Evolutionary conservation across 2,113 vertebrate species (phyloP), one percentile per base, ranked within the genome.

Genomic region (Chionodraco myersi): DNA sequence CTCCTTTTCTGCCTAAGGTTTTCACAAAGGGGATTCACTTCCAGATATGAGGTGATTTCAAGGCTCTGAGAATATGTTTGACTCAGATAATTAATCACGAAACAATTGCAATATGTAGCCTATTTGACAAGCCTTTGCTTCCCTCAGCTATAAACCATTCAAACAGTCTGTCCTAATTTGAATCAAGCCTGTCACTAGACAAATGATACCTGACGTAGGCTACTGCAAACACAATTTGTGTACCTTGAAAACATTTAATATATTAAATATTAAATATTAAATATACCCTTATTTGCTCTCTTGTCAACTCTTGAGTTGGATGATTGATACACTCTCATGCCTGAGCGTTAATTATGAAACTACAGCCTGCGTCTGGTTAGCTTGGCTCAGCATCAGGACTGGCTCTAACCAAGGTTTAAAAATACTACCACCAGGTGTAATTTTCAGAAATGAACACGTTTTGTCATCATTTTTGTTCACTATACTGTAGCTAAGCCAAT

Each of bases 11-110:
- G 47, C 41, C 57, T 36, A 79, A 81, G 59, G 51, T 83, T 64
- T 72, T 53, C 49, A 71, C 59, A 82, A 41, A 64, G 21, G 45
- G 52, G 58, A 77, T 68, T 69, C 66, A 57, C n/a, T 65, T 68
- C 1, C 5, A 77, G 48, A 68, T 76, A 63, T 77, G 23, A 81
- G 66, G 68, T 88, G 78, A 59, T 73, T 44, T 86, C 13, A 72
- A 51, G 61, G 34, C 53, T 56, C 36, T 56, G 57, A n/a, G 36
- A 74, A 26, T 5, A 52, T 12, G 30, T 53, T 71, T 72, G 36
- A 53, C 74, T 73, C 21, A 23, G 26, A 73, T 67, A 47, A 80
- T 75, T 64, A 73, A 16, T 76, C 8, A 30, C 56, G 2, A 23
- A 75, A 48, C 60, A n/a, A 59, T 59, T 65, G 6, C 30, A 10